A percentile compares a stretch with the other conserved stretches of the same genome.
phyloP scores from a whole-genome alignment of 2,888 invertebrate genomes.

The Eristalis pertinax region DNA sequence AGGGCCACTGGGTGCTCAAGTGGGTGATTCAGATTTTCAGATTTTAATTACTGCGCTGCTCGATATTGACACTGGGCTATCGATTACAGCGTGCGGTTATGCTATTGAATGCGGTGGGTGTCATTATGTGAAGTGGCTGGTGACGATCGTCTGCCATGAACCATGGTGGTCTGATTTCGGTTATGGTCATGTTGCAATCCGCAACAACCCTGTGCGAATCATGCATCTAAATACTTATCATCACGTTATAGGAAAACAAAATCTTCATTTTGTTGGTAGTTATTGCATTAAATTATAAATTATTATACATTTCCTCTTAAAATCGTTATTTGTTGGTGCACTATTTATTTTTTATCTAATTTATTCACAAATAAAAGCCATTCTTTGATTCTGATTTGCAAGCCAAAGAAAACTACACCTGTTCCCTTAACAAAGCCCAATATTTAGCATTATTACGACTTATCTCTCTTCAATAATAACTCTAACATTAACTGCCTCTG shows the following conservation, averaged over 20 bases:
- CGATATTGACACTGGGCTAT: too few relatives aligned
- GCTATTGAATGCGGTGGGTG: too few relatives aligned
- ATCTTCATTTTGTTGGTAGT: background rate
- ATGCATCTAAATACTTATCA: too few relatives aligned
- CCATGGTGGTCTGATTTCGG: too few relatives aligned
- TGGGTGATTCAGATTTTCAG: too few relatives aligned
- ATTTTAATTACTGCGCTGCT: too few relatives aligned
- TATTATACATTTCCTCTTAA: background rate
- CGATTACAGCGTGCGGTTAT: too few relatives aligned
- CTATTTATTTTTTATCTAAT: background rate
- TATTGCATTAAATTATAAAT: background rate
- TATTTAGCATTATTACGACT: constrained; percentile 12
- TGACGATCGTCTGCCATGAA: too few relatives aligned
- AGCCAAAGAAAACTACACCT: constrained; percentile 52
- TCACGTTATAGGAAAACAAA: background rate
- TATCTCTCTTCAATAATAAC: constrained; percentile 24
- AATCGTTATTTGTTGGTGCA: background rate
- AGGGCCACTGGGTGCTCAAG: too few relatives aligned
- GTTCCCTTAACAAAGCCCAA: constrained; percentile 42
- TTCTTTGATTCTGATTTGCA: constrained; percentile 4
- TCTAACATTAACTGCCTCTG: constrained; percentile 66
- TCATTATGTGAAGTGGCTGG: too few relatives aligned
- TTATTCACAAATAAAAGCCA: background rate
- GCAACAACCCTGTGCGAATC: too few relatives aligned
- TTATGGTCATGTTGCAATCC: too few relatives aligned